These are phyloP conservation scores for Brachionus rotundiformis DNA, from an alignment of 1,140 invertebrate genomes.

Conservation along the genomic window DNA sequence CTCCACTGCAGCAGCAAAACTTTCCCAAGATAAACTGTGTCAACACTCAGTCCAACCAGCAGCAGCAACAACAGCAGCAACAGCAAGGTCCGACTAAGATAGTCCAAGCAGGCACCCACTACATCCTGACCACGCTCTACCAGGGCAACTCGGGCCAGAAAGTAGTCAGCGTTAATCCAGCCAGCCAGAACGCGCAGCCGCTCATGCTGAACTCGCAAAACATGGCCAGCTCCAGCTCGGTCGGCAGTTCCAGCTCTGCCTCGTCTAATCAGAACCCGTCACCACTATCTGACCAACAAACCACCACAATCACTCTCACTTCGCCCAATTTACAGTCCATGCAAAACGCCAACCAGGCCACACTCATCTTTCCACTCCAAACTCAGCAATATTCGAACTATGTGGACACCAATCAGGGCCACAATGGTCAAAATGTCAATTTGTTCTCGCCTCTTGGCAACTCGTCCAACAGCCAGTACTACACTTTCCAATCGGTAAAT, in stretches of 20 bases:
- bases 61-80: neutral
- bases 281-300: neutral
- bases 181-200: neutral
- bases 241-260: neutral
- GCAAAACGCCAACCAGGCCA: slow-evolving; percentile 5
- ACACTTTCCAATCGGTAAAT: slow-evolving; percentile 40
- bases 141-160: slow-evolving; percentile 24
- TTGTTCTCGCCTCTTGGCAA: neutral
- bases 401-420: neutral
- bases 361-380: slow-evolving; percentile 8
- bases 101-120: slow-evolving; percentile 29
- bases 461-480: neutral
- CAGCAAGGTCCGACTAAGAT: slow-evolving; percentile 31
- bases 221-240: slow-evolving; percentile 12
- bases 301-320: slow-evolving; percentile 23
- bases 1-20: neutral
- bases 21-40: neutral
- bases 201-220: slow-evolving; percentile 9
- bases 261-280: neutral
- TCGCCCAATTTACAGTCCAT: slow-evolving; percentile 20
- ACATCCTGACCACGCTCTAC: neutral
- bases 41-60: neutral
- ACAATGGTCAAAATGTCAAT: neutral
- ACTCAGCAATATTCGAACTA: neutral
- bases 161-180: slow-evolving; percentile 4